phyloP scores from a whole-genome alignment of 30 jellyfish, hydroid and myxozoan species.

The Nemopilema nomurai region DNA sequence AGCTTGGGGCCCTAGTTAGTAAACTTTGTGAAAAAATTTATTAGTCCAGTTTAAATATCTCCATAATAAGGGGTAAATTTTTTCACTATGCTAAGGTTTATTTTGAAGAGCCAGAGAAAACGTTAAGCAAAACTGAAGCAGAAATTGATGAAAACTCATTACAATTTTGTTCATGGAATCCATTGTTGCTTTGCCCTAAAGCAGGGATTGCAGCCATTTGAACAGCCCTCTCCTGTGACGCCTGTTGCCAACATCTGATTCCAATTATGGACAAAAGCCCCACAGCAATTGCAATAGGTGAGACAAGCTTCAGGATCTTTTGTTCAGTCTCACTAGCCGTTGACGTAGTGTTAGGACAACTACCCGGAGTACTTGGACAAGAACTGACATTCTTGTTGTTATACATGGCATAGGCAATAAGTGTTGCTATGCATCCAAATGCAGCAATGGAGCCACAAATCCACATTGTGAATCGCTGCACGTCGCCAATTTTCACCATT shows the following conservation, averaged over 20 bases:
- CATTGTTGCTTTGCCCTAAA: slow-evolving; percentile 11
- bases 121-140: neutral
- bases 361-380: slow-evolving; percentile 4
- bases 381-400: neutral
- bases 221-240: neutral
- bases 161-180: slow-evolving; percentile 9
- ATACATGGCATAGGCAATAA: slow-evolving; percentile 23
- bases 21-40: too few relatives aligned
- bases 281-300: slow-evolving; percentile 29
- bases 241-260: slow-evolving; percentile 39
- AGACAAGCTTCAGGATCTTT: slow-evolving; percentile 11
- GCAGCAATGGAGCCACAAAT: slow-evolving; percentile 28
- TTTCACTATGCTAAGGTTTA: too few relatives aligned
- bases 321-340: slow-evolving; percentile 5
- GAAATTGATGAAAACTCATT: neutral
- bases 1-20: too few relatives aligned
- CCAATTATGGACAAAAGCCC: slow-evolving; percentile 7
- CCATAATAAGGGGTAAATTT: too few relatives aligned
- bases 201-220: neutral
- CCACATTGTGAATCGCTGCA: slow-evolving; percentile 25
- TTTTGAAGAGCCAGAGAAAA: neutral
- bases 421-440: slow-evolving; percentile 41
- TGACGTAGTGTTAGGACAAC: neutral
- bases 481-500: slow-evolving; percentile 12
- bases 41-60: too few relatives aligned